Base-by-base conservation (phyloP, 2,113 vertebrate genomes). In the Pachyramphus minor region DNA sequence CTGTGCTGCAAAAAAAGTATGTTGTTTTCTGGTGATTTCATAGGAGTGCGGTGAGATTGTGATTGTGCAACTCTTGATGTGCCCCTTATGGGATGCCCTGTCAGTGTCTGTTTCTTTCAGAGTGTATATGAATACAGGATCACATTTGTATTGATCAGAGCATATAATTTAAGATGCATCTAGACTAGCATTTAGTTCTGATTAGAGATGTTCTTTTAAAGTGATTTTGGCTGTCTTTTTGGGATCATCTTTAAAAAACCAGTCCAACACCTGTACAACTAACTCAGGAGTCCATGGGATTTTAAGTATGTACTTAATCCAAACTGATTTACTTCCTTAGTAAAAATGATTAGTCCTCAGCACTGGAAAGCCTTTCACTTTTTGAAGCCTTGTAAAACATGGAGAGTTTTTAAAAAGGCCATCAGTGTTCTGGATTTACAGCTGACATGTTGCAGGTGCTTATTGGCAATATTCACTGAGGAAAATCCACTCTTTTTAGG, bases 371-470 rank as follows among this genome's bases (percentile, higher is more conserved):
- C 31, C 59, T 92, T 84, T 76, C 74, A 66, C 58, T 89, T 94
- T 94, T 87, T 24, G 17, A 53, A 80, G 71, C 63, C 75, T 86
- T 94, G 92, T 81, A 68, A 89, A 84, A 85, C 84, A 78, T 58
- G 53, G 25, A 72, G 78, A 87, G 75, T 74, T 96, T 96, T 95
- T 41, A 8, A 58, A 82, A 94, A 86, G 62, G 27, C 64, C 76
- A 44, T 93, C 81, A 91, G 74, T 10, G 5, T 85, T 84, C 74
- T 78, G 44, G 49, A 79, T 96, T 96, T 95, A 95, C n/a, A 96
- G 64, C 82, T 85, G 87, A 84, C 67, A 82, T 17, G 19, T 92
- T 44, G 31, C 89, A 96, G 94, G 84, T 97, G 79, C 96, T 97
- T 87, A 44, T 39, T 9, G 5, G 55, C 89, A 76, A 84, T 50